Base-by-base conservation (phyloP, 2,888 invertebrate genomes). In the Scaptomyza reducta region DNA sequence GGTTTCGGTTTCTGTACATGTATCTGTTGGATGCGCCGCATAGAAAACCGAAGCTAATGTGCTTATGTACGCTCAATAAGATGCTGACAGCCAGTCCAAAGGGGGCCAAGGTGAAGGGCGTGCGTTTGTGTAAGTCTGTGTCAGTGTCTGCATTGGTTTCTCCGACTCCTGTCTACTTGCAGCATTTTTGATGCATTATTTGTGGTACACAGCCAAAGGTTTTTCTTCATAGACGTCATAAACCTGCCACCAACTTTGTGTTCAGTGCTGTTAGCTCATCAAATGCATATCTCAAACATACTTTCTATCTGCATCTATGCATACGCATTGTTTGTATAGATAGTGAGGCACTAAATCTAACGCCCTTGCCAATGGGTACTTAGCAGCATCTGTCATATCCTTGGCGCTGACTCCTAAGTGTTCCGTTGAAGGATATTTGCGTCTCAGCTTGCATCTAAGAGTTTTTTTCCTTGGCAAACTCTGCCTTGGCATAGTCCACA, bases 21-120 rank as follows among this genome's bases (percentile, higher is more conserved):
- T 73, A 60, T 49, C 70, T 55, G 18, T 46, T 65, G 49, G 65
- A 72, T 77, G 58, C 51, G 57, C 57, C 40, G 61, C 66, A 77
- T 44, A 77, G 42, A 49, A 76, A 75, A 79, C 79, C 83, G 84
- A 84, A 84, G 77, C 87, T 84, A 87, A 84, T 87, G 79, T 67
- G 84, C 73, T 84, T 87, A 84, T 74, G 71, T 65, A 61, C 71
- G 85, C 87, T 84, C 85, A 87, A 87, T 83, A 79, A 83, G 84
- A 84, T 70, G 87, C 75, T 87, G 85, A 87, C 82, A 84, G 81
- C 61, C 74, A 64, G 71, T 76, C 11, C 13, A 16, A 22, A 0
- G 41, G 59, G 54, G 68, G 58, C 76, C 73, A 84, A 80, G 80
- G 83, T 73, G 62, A 81, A 66, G 69, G 70, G 68, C 76, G 70